Base-by-base conservation (phyloP, 2,113 vertebrate genomes). In the Macrotis lagotis region DNA sequence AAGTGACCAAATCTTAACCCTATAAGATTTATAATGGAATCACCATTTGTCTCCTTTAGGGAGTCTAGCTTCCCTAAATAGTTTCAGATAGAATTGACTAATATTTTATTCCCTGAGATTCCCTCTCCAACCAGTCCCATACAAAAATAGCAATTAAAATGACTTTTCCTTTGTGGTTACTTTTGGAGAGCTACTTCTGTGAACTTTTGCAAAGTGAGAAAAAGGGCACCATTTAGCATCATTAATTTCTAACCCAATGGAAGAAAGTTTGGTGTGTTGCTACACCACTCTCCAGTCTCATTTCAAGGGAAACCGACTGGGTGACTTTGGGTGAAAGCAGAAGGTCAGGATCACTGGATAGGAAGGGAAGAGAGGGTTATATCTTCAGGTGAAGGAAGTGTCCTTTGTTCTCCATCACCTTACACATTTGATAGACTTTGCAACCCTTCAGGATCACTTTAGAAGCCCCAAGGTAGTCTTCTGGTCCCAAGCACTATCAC, bases 61-160 rank as follows among this genome's bases (percentile, higher is more conserved):
- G 66, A 44, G 97, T 92, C 95, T 96, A 96, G 92, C 90, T 66
- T 97, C 94, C 96, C 94, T 0, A 94, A 97, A 94, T 97, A 93
- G 50, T 94, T 98, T 93, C 91, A 92, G 94, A 90, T 94, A 88
- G 94, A 97, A 96, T 96, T 98, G 94, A 95, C 96, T 97, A 96
- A 74, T 96, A 94, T 94, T 96, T 97, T 91, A 95, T 97, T 98
- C 95, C 90, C 50, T 49, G 53, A 97, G 88, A 97, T 97, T 98
- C 66, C n/a, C 24, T 24, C 66, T 83, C n/a, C 97, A 74, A 95
- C 92, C 93, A 98, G 48, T 96, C 16, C 19, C 93, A 92, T 91
- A 37, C 96, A 98, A 97, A 96, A 95, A 93, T 91, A 96, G 88
- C 96, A 97, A 97, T 98, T 98, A 98, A 51, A 94, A 93, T 97